Conservation (phyloP, 2,797 vertebrate species). For the Australoheros facetus region DNA sequence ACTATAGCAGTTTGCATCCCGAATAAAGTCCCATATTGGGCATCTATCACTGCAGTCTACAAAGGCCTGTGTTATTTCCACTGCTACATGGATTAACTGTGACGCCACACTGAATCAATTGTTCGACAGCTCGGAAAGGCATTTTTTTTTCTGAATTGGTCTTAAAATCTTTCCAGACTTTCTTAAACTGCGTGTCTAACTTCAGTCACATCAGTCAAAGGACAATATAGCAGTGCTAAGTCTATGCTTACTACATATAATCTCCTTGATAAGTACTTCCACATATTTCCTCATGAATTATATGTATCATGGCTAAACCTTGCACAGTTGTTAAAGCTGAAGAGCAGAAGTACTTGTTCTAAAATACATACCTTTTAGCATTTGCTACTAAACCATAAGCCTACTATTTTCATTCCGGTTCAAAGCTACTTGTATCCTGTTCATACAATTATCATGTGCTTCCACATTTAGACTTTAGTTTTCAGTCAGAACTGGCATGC, state of each 20-base stretch:
- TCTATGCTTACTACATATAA: background rate
- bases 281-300: background rate
- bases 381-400: background rate
- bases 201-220: background rate
- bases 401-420: background rate
- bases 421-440: background rate
- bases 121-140: background rate
- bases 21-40: conserved; percentile 12
- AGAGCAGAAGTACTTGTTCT: background rate
- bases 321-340: background rate
- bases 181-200: background rate
- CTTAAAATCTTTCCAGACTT: background rate
- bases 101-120: conserved; percentile 10
- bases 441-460: background rate
- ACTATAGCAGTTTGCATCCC: conserved; percentile 19
- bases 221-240: background rate
- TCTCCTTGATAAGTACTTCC: background rate
- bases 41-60: conserved; percentile 6
- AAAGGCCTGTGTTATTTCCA: conserved; percentile 17
- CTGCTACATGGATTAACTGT: background rate
- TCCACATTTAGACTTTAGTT: background rate
- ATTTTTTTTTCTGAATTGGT: background rate
- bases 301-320: background rate
- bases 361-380: background rate
- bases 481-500: background rate